Conservation (phyloP, 1,140 invertebrate genomes). For the Colletes gigas region DNA sequence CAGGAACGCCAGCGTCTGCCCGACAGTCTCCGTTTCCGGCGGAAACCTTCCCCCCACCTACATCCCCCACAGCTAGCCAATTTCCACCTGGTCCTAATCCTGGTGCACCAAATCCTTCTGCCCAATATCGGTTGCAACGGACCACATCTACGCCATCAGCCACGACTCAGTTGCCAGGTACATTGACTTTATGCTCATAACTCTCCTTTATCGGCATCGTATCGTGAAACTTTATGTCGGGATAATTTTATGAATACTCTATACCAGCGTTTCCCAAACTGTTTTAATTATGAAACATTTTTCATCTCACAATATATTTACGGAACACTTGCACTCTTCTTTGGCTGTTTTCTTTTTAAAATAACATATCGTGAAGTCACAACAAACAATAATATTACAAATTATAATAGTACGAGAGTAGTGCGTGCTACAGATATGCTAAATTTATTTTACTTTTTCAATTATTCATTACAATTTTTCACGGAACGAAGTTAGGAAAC, state of each 20-base stretch:
- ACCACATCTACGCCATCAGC: slow-evolving; percentile 85
- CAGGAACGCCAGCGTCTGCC: slow-evolving; percentile 79
- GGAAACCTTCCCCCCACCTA: slow-evolving; percentile 82
- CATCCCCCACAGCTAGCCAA: slow-evolving; percentile 78
- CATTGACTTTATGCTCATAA: slow-evolving; percentile 20
- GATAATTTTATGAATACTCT: not conserved
- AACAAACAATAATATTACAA: too few relatives aligned
- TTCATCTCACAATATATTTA: too few relatives aligned
- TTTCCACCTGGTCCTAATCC: slow-evolving; percentile 82
- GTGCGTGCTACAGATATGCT: too few relatives aligned
- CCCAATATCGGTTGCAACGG: slow-evolving; percentile 84
- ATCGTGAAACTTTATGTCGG: not conserved
- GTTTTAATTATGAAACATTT: too few relatives aligned
- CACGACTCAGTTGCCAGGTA: slow-evolving; percentile 87
- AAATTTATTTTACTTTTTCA: too few relatives aligned
- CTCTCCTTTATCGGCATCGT: not conserved
- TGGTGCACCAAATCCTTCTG: slow-evolving; percentile 80
- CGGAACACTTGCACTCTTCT: too few relatives aligned
- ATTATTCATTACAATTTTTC: too few relatives aligned
- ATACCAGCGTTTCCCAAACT: not conserved
- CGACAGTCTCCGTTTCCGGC: slow-evolving; percentile 83
- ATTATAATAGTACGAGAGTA: too few relatives aligned
- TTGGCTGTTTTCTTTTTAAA: too few relatives aligned
- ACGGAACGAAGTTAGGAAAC: too few relatives aligned
- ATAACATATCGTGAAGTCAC: too few relatives aligned